Percentiles rank a stretch among this genome's conserved stretches.
phyloP scores from a whole-genome alignment of 2,797 vertebrate species.

The Hoplostethus mediterraneus region DNA sequence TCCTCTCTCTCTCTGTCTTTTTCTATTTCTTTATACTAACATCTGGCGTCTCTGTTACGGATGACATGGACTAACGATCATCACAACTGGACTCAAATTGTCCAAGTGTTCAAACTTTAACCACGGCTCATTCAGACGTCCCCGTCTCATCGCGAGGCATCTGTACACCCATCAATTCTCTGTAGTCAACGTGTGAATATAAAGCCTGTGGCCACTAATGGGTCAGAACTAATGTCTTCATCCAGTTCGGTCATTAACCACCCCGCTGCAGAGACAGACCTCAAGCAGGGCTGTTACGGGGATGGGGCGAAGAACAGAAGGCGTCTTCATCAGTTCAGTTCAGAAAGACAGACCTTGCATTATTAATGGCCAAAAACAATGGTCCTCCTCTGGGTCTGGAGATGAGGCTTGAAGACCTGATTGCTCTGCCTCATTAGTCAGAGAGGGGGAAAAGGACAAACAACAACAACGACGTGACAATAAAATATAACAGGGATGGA shows the following conservation, averaged over 20 bases:
- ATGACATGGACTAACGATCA: slow-evolving; percentile 39
- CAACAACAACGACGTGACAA: slow-evolving; percentile 65
- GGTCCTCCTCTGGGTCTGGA: slow-evolving; percentile 65
- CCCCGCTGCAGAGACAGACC: slow-evolving; percentile 29
- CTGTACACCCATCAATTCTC: slow-evolving; percentile 43
- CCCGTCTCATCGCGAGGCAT: slow-evolving; percentile 39
- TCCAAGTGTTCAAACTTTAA: slow-evolving; percentile 60
- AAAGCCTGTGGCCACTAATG: slow-evolving; percentile 54
- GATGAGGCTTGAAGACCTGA: slow-evolving; percentile 64
- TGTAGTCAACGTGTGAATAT: slow-evolving; percentile 35
- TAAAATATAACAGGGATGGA: slow-evolving; percentile 70
- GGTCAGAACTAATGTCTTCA: slow-evolving; percentile 53
- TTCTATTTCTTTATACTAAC: slow-evolving; percentile 55
- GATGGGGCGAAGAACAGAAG: slow-evolving; percentile 38
- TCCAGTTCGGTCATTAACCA: slow-evolving; percentile 55
- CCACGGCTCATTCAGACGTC: slow-evolving; percentile 35
- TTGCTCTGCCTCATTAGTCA: slow-evolving; percentile 74
- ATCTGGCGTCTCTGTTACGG: slow-evolving; percentile 54
- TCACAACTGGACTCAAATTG: slow-evolving; percentile 40
- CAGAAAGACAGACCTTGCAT: slow-evolving; percentile 67
- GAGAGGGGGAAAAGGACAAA: slow-evolving; percentile 61
- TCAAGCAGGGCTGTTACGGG: slow-evolving; percentile 49
- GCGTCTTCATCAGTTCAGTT: slow-evolving; percentile 40
- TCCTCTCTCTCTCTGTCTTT: slow-evolving; percentile 37
- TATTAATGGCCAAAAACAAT: slow-evolving; percentile 79